A percentile compares a stretch with the other conserved stretches of the same genome.
phyloP scores from a whole-genome alignment of 2,888 invertebrate genomes.

The Apamea epomidion region DNA sequence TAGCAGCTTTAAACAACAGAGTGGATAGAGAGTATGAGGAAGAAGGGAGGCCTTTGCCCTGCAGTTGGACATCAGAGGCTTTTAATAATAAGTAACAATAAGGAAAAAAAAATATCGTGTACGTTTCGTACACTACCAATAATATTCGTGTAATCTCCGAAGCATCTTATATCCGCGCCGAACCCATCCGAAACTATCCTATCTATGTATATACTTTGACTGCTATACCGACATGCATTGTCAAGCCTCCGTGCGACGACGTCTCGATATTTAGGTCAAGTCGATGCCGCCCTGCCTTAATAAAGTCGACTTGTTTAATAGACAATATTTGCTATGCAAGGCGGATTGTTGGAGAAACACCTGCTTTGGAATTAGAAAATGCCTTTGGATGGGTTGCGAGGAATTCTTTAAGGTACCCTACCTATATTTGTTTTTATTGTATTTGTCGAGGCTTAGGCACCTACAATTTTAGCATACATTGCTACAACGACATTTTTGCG shows the following conservation, averaged over 20 bases:
- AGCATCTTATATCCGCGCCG: not conserved
- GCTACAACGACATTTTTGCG: not conserved
- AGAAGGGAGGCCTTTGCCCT: no score
- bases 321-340: conserved; percentile 68
- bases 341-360: conserved; percentile 46
- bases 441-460: not conserved
- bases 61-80: no score
- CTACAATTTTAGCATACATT: not conserved
- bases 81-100: not conserved
- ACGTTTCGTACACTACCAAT: not conserved
- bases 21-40: no score
- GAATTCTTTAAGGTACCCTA: not conserved
- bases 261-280: conserved; percentile 66
- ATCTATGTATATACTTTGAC: not conserved
- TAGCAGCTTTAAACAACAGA: no score
- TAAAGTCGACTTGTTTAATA: conserved; percentile 66
- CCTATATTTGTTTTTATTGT: not conserved
- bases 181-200: not conserved
- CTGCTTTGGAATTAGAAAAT: conserved; percentile 43
- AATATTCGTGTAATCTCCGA: conserved; percentile 32
- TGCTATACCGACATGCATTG: conserved; percentile 43
- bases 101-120: not conserved
- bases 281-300: conserved; percentile 55
- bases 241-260: conserved; percentile 44
- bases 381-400: not conserved